Evolutionary conservation across 1,140 invertebrate genomes (phyloP).

Genomic region (Arctopsyche grandis): DNA sequence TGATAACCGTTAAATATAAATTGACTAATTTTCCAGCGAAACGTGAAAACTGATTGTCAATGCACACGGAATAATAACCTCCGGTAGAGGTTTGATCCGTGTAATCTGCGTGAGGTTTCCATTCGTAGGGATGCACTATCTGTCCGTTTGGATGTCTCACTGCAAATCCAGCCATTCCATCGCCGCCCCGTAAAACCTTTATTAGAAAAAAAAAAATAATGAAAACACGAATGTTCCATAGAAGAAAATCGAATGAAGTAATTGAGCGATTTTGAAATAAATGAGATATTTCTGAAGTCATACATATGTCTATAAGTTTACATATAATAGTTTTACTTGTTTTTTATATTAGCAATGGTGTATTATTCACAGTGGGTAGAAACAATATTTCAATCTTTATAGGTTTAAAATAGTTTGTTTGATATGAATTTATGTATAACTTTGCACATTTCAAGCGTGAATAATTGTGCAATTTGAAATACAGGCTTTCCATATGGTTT

Average conservation of each 20-base stretch:
- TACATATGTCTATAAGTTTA: no score
- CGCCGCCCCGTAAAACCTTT: constrained; percentile 89
- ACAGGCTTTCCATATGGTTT: no score
- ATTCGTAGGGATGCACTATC: constrained; percentile 90
- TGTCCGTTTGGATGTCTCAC: constrained; percentile 85
- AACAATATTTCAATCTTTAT: no score
- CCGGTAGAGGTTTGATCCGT: constrained; percentile 82
- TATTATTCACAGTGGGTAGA: no score
- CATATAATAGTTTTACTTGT: no score
- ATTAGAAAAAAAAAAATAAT: constrained; percentile 27
- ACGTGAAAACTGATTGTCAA: constrained; percentile 94
- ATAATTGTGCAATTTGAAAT: no score
- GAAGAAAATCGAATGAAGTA: constrained; percentile 22
- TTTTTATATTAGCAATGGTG: no score
- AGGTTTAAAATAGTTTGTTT: no score
- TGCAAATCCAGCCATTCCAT: constrained; percentile 92
- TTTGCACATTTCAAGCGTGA: no score
- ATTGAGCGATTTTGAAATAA: constrained; percentile 45
- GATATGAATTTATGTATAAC: no score
- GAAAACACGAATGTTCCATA: constrained; percentile 17
- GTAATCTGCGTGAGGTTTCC: constrained; percentile 87
- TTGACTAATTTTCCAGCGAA: constrained; percentile 94
- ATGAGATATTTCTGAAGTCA: constrained; percentile 10
- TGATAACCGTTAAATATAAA: constrained; percentile 91
- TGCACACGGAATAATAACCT: constrained; percentile 92